Base-by-base conservation (phyloP, 2,113 vertebrate species). In the Rhizomys pruinosus region DNA sequence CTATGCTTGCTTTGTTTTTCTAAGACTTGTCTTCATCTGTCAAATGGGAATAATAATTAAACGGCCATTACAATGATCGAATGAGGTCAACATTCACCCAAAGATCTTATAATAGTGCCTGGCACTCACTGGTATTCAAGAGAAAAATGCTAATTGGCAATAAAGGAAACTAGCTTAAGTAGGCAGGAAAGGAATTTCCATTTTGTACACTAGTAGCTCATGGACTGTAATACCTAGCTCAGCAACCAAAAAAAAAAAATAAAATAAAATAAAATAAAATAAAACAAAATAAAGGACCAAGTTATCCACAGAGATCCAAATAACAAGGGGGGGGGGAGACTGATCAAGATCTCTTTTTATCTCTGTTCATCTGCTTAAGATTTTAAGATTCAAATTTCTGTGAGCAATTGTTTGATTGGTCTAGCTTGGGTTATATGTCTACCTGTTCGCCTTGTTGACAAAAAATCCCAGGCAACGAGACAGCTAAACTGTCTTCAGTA, bases 31-130 rank as follows among this genome's bases (percentile, higher is more conserved):
- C 59, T 95, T 93, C 55, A 90, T 73, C 57, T 88, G 34, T 76
- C 79, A 79, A 74, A 85, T 66, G 57, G 59, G 52, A 96, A 74
- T 57, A 92, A 88, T 96, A 90, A 82, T 44, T 88, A 25, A 47
- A 81, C 23, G 3, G 27, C 61, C n/a, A n/a, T n/a, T n/a, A 52
- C 47, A 52, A 52, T 11, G 59, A 90, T 78, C 27, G 64, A 73
- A 87, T 84, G 61, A 92, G 59, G 23, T 92, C 68, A 92, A 66
- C 82, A 93, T 74, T 57, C 74, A 72, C 82, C 74, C 82, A 88
- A 89, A 57, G 20, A 57, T 68, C 89, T 96, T 55, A 85, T 2
- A 61, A 66, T 10, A 64, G 73, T 39, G 20, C 37, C 20, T 78
- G 64, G 69, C 42, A 74, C 69, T 91, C 61, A 8, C 16, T 82